Evolutionary conservation across 2,888 invertebrate species (phyloP).

Genomic region (Nomada goodeniana): DNA sequence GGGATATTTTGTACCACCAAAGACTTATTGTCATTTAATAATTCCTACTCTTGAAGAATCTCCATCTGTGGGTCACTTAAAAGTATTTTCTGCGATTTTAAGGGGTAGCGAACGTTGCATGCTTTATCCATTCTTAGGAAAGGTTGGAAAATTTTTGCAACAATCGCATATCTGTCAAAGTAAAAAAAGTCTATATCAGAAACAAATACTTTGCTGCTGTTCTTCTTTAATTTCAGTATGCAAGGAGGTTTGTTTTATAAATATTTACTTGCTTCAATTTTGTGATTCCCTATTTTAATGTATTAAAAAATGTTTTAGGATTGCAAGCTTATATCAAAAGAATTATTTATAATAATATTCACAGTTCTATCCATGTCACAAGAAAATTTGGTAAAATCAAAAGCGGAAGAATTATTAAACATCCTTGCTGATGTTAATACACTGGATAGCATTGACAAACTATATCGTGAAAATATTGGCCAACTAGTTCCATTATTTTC

Average conservation of each 20-base stretch:
- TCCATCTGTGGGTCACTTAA: constrained; percentile 85
- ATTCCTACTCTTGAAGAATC: constrained; percentile 87
- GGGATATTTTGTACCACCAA: constrained; percentile 90
- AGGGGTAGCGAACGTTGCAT: constrained; percentile 86
- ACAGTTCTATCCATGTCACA: constrained; percentile 76
- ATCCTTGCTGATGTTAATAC: constrained; percentile 84
- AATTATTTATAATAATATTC: constrained; percentile 79
- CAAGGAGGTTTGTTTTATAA: constrained; percentile 79
- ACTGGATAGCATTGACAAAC: constrained; percentile 83
- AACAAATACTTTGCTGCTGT: constrained; percentile 86
- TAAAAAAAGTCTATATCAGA: constrained; percentile 87
- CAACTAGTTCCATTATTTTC: constrained; percentile 86
- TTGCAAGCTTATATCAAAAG: constrained; percentile 72
- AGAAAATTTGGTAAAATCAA: constrained; percentile 72
- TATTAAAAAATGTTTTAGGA: constrained; percentile 69
- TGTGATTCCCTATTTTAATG: constrained; percentile 11
- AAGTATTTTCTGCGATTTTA: constrained; percentile 87
- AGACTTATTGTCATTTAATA: constrained; percentile 89
- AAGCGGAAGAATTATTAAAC: constrained; percentile 83
- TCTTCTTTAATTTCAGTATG: constrained; percentile 86
- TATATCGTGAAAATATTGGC: constrained; percentile 86
- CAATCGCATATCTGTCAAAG: constrained; percentile 87
- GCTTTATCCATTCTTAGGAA: constrained; percentile 85
- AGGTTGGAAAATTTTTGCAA: constrained; percentile 87
- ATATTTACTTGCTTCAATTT: constrained; percentile 16